phyloP scores from a whole-genome alignment of 2,888 invertebrate genomes.

The Daptonema setosum region DNA sequence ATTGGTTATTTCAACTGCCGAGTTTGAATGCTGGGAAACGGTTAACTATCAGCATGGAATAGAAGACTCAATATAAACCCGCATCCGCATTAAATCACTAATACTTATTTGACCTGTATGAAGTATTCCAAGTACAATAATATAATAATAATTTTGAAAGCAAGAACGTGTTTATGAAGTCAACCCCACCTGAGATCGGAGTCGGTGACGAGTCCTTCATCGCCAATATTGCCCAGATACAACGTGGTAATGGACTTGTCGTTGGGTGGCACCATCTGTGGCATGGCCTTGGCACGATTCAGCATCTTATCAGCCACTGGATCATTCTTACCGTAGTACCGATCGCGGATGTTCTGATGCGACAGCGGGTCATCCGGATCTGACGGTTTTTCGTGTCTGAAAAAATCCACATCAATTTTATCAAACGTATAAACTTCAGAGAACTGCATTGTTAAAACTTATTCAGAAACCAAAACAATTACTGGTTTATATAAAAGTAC shows the following conservation, averaged over 20 bases:
- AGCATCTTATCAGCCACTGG: constrained; percentile 83
- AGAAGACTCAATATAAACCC: too few relatives aligned
- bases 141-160: too few relatives aligned
- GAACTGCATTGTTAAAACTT: too few relatives aligned
- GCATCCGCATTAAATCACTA: neutral
- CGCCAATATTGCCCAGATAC: constrained; percentile 85
- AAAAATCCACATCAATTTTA: constrained; percentile 5
- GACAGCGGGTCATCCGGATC: constrained; percentile 89
- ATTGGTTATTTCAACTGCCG: too few relatives aligned
- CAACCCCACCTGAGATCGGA: constrained; percentile 47
- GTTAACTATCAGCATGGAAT: too few relatives aligned
- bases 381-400: constrained; percentile 72
- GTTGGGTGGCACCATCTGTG: constrained; percentile 78
- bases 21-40: too few relatives aligned
- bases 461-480: too few relatives aligned
- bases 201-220: constrained; percentile 49
- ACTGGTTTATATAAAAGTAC: too few relatives aligned
- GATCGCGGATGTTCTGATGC: constrained; percentile 80
- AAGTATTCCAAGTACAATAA: too few relatives aligned
- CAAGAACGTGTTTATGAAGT: neutral
- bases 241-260: constrained; percentile 85
- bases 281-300: constrained; percentile 62
- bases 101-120: too few relatives aligned
- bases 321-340: constrained; percentile 80
- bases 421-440: too few relatives aligned